phyloP scores from a whole-genome alignment of 1,140 invertebrate species.

The Drosophila suzukii region DNA sequence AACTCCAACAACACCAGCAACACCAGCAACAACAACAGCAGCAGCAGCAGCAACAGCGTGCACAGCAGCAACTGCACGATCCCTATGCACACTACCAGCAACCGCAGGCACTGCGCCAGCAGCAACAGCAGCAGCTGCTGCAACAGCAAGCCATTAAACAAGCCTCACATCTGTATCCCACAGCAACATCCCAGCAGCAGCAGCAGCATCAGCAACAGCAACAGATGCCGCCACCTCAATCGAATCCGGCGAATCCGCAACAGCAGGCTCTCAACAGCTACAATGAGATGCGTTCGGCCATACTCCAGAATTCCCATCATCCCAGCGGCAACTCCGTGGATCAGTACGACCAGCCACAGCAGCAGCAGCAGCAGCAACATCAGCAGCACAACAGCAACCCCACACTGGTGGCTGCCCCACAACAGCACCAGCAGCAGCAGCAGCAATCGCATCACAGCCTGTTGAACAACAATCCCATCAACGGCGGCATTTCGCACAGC shows the following conservation, averaged over 20 bases:
- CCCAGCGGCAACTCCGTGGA: conserved; percentile 74
- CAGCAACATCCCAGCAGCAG: conserved; percentile 56
- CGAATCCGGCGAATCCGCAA: conserved; percentile 58
- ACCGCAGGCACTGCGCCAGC: conserved; percentile 65
- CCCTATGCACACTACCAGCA: conserved; percentile 68
- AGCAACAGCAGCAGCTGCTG: conserved; percentile 63
- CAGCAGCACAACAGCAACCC: conserved; percentile 45
- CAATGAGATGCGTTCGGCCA: conserved; percentile 78
- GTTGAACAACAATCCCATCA: conserved; percentile 61
- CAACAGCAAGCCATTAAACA: conserved; percentile 84
- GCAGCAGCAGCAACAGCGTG: conserved; percentile 67
- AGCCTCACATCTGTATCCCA: conserved; percentile 84
- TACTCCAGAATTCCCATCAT: conserved; percentile 82
- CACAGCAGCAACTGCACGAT: conserved; percentile 70
- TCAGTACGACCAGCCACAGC: conserved; percentile 46
- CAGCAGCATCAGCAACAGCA: conserved; percentile 54
- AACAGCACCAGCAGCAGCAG: conserved; percentile 7
- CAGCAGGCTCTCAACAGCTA: conserved; percentile 65
- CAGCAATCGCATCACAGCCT: conserved; percentile 44
- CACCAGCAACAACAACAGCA: conserved; percentile 55
- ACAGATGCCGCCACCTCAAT: conserved; percentile 38
- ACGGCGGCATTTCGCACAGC: conserved; percentile 37
- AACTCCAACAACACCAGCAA: conserved; percentile 64
- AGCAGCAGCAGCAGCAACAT: conserved; percentile 35
- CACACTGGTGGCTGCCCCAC: conserved; percentile 35